These are phyloP conservation scores for Apistogramma diplotaenia DNA, from an alignment of 2,113 vertebrate genomes.

Conservation along the genomic window DNA sequence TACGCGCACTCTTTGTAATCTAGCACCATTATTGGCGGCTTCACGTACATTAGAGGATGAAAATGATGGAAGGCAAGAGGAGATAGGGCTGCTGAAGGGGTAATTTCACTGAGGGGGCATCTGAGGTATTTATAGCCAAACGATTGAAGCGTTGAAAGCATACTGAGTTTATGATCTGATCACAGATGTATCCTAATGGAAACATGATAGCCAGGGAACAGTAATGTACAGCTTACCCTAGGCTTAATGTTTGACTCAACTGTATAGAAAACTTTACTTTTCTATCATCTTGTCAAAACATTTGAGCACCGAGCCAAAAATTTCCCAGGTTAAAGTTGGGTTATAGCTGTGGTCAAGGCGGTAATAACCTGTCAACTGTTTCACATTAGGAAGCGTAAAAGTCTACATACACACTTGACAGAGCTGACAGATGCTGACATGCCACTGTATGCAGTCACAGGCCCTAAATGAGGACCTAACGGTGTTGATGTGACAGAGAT, in stretches of 20 bases:
- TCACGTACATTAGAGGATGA: slow-evolving; percentile 73
- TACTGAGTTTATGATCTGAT: slow-evolving; percentile 55
- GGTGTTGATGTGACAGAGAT: slow-evolving; percentile 67
- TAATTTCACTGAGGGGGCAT: slow-evolving; percentile 62
- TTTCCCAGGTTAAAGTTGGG: slow-evolving; percentile 64
- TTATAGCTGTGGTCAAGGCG: slow-evolving; percentile 65
- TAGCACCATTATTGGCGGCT: slow-evolving; percentile 72
- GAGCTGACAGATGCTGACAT: slow-evolving; percentile 72
- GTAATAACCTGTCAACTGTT: slow-evolving; percentile 74
- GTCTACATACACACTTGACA: slow-evolving; percentile 69
- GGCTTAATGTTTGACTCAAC: slow-evolving; percentile 11
- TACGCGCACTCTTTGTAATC: slow-evolving; percentile 65
- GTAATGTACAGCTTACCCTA: slow-evolving; percentile 10
- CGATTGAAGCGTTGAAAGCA: slow-evolving; percentile 55
- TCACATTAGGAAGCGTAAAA: slow-evolving; percentile 67
- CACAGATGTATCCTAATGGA: slow-evolving; percentile 45
- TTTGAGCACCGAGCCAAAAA: slow-evolving; percentile 46
- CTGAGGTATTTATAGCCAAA: slow-evolving; percentile 69
- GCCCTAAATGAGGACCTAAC: slow-evolving; percentile 69
- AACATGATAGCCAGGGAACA: slow-evolving; percentile 25
- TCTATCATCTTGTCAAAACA: slow-evolving; percentile 52
- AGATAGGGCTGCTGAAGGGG: slow-evolving; percentile 50
- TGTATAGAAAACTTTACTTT: slow-evolving; percentile 39
- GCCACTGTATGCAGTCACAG: slow-evolving; percentile 62
- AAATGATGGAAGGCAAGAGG: slow-evolving; percentile 57